Evolutionary conservation across 2,888 invertebrate genomes (phyloP), one percentile per base, ranked within the genome.

Genomic region (Mythimna vitellina): DNA sequence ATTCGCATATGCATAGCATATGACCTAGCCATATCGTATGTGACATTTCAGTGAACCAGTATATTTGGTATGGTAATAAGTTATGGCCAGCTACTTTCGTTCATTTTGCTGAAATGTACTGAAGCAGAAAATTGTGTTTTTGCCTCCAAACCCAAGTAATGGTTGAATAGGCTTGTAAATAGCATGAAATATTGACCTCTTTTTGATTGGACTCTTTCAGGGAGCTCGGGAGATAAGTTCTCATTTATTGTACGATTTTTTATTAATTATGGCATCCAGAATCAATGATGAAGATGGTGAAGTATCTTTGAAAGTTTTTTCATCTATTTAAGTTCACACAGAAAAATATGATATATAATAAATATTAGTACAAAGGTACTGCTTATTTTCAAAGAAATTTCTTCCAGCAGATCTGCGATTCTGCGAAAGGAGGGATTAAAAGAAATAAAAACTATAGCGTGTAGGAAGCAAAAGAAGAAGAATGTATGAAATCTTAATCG

Each of bases 41-140:
- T 80, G 80, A 85, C 80, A 77, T 78, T 70, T 66, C 78, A 77
- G 71, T 70, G 73, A 70, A 54, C 75, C 63, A 62, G 63, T 17
- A 61, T 29, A 63, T 65, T 60, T 65, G 38, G 69, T 67, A 82
- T 78, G 70, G 22, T 76, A 84, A 84, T 80, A 74, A 72, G 65
- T 61, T 68, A 38, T 77, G 66, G 1, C 73, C 64, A 76, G 69
- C 65, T 75, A 64, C 71, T 62, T 80, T 70, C 62, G 66, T 62
- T 65, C 65, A 81, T 78, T 84, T 72, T 67, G 53, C 67, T 76
- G 53, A 74, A 83, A 82, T 25, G 22, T 62, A 76, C 66, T 73
- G 73, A 70, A 25, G 63, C 72, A 69, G 77, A 83, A 84, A 84
- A 81, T 84, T 79, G 71, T 81, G 51, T 79, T 74, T 78, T 81